Evolutionary conservation across 2,888 invertebrate species (phyloP), one percentile per base, ranked within the genome.

Genomic region (Heliconius charithonia): DNA sequence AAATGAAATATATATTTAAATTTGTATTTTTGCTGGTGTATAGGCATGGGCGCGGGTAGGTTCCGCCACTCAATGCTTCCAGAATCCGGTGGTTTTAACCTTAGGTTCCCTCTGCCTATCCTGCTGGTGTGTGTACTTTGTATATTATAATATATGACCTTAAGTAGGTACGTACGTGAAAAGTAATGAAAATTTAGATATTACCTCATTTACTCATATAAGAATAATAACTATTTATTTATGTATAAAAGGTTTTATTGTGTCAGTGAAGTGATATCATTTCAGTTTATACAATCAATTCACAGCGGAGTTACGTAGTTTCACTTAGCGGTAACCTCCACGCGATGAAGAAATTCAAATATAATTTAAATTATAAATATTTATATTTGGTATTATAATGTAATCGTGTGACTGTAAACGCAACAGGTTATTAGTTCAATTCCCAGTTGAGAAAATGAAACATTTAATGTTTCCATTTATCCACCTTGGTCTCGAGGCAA

Each of bases 241-340:
- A 67, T 67, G 3, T 12, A 22, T 19, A n/a, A 37, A 67, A 6
- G 67, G 41, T 37, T 37, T 67, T 41, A 13, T 41, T 37, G 37
- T 19, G 25, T 10, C 41, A 27, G n/a, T 19, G 27, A n/a, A 65
- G 29, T 66, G 29, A 66, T 75, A 75, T 65, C 41, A 45, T 75
- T 66, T 66, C 63, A 65, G 65, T 75, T 75, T 66, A 29, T 27
- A 29, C 29, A 75, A 75, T 32, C 45, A 51, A 75, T 66, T 12
- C 65, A 51, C 73, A 51, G n/a, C 51, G 45, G 75, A 29, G n/a
- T 65, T 51, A 51, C 65, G n/a, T n/a, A n/a, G 22, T 73, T 73
- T 41, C 73, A n/a, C 73, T 62, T 59, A 51, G 27, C 41, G 45
- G 56, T 59, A 62, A 27, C 62, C 62, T 27, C 37, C 37, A 73